phyloP scores from a whole-genome alignment of 2,888 invertebrate species.

The Aethes cnicana region DNA sequence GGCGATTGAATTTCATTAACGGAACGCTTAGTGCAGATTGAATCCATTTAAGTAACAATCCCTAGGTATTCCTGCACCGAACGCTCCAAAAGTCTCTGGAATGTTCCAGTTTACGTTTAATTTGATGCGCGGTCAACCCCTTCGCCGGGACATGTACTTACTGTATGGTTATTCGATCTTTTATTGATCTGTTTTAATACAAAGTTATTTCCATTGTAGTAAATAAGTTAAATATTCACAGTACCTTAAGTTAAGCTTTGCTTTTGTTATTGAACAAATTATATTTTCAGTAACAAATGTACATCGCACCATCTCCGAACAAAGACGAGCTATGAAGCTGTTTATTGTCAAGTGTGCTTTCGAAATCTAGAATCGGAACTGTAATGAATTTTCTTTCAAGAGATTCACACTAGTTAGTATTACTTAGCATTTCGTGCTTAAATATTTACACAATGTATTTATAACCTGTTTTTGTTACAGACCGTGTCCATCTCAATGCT shows the following conservation, averaged over 20 bases:
- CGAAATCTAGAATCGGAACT: no score
- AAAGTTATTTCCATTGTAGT: conserved; percentile 28
- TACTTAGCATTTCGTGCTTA: no score
- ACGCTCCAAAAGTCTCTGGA: conserved; percentile 39
- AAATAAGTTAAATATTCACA: conserved; percentile 25
- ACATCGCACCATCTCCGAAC: no score
- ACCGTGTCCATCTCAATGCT: conserved; percentile 99
- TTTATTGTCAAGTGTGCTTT: no score
- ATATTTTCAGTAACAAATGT: not conserved
- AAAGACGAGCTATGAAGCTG: no score
- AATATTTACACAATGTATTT: not conserved
- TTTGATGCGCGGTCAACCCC: conserved; percentile 37
- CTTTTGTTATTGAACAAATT: no score
- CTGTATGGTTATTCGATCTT: conserved; percentile 12
- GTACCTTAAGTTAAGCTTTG: no score
- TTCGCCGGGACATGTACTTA: not conserved
- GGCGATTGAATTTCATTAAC: conserved; percentile 81
- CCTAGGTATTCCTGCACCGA: conserved; percentile 52
- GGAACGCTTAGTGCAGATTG: conserved; percentile 81
- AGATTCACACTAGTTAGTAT: no score
- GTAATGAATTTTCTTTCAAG: no score
- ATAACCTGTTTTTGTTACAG: conserved; percentile 84
- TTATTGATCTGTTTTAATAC: conserved; percentile 18
- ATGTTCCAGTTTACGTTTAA: conserved; percentile 46
- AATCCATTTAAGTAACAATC: conserved; percentile 78